Evolutionary conservation across 2,113 vertebrate genomes (phyloP), one percentile per base, ranked within the genome.

Genomic region (Potamarius usumacintae): DNA sequence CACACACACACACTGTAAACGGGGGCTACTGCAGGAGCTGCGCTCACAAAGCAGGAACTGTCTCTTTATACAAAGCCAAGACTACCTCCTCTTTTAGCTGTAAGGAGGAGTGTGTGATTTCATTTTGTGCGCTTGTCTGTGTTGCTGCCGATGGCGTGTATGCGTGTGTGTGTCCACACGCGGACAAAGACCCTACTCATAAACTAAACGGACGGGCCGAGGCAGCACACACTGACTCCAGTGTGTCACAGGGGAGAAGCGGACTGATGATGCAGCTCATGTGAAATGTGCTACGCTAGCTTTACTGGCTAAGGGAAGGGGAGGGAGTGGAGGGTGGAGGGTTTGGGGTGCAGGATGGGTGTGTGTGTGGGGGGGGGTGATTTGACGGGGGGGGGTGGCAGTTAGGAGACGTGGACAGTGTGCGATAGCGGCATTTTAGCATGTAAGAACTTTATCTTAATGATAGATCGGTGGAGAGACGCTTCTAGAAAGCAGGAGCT

Each of bases 191-290:
- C 79, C 58, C 86, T 62, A 87, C 81, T 83, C 86, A 87, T 87
- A 52, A 83, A 55, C 14, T 27, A 58, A 83, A 48, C 57, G 86
- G 80, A 87, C 67, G n/a, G 86, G 48, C 58, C 58, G 76, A 67
- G 86, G 78, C 85, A 82, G 78, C 50, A n/a, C 86, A 87, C 86
- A 87, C 80, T 87, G 86, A 87, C 81, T 87, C 86, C 71, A 87
- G 81, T 87, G 86, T 87, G 86, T 87, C 80, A 77, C 79, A 14
- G 57, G 57, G 71, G 81, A 77, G 81, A 87, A 83, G n/a, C 6
- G 52, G 57, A 77, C 86, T 77, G 86, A 87, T 87, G 86, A 87
- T 87, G 69, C 86, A 83, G 86, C 86, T 83, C 86, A 57, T 87
- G 86, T 87, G 86, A 83, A 83, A 87, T 87, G 86, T 87, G 81